Percentiles rank a stretch among this genome's conserved stretches.
phyloP scores from a whole-genome alignment of 2,888 invertebrate genomes.

The Phyto melanocephala region DNA sequence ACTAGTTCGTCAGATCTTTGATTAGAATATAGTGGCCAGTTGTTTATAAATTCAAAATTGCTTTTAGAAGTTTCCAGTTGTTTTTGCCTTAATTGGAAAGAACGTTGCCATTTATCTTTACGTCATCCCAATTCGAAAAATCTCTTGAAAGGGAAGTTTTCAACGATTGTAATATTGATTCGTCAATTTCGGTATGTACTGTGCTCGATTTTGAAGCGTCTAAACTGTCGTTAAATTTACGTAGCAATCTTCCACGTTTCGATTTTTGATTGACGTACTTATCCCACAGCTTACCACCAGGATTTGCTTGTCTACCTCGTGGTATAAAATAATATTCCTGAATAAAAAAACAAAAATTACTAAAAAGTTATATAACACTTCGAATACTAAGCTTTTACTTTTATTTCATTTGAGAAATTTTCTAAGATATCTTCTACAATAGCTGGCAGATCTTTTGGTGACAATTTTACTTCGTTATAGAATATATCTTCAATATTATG shows the following conservation, averaged over 20 bases:
- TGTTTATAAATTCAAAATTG: conserved; percentile 40
- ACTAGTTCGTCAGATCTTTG: no score
- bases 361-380: no score
- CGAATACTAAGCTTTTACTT: no score
- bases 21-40: conserved; percentile 46
- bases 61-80: conserved; percentile 23
- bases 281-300: no score
- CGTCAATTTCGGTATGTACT: conserved; percentile 11
- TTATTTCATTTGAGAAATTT: conserved; percentile 26
- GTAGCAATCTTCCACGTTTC: not conserved
- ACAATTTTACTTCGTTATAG: not conserved
- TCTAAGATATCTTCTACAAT: conserved; percentile 25
- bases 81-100: conserved; percentile 44
- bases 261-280: conserved; percentile 37
- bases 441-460: not conserved
- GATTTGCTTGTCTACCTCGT: no score
- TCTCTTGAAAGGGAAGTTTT: conserved; percentile 22
- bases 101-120: conserved; percentile 41
- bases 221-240: not conserved
- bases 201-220: no score
- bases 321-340: no score
- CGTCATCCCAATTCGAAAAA: conserved; percentile 42
- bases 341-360: no score
- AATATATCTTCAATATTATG: conserved; percentile 38
- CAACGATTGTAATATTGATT: not conserved